These are phyloP conservation scores for Polymixis flavicincta DNA, from an alignment of 2,888 invertebrate genomes.

Conservation along the genomic window DNA sequence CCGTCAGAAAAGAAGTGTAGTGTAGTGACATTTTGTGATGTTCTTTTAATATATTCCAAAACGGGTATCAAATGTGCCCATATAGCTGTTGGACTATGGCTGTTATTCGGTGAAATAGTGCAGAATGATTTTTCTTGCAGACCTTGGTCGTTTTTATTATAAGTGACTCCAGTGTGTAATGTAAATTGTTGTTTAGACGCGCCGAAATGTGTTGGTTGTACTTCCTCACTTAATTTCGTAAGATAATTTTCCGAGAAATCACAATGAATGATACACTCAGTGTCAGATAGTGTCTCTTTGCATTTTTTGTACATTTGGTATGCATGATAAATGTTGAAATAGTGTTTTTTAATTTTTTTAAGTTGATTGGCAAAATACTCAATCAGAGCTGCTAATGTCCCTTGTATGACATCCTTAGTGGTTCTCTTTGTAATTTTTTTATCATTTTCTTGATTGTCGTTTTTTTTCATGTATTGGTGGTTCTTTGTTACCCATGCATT, in stretches of 20 bases:
- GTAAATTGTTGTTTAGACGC: slow-evolving; percentile 38
- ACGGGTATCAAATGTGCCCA: slow-evolving; percentile 50
- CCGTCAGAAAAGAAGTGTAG: slow-evolving; percentile 51
- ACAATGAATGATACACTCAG: slow-evolving; percentile 29
- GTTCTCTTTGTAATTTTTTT: slow-evolving; percentile 13
- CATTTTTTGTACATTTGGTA: slow-evolving; percentile 26
- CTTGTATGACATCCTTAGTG: slow-evolving; percentile 18
- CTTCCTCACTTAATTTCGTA: slow-evolving; percentile 44
- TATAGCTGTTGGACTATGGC: slow-evolving; percentile 45
- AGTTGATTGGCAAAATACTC: slow-evolving; percentile 16
- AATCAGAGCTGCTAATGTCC: slow-evolving; percentile 13
- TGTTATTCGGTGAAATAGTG: slow-evolving; percentile 30
- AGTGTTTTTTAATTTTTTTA: slow-evolving; percentile 25
- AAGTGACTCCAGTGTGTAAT: slow-evolving; percentile 42
- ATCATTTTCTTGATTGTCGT: slow-evolving; percentile 5
- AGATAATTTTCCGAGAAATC: slow-evolving; percentile 55
- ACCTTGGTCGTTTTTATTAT: slow-evolving; percentile 24
- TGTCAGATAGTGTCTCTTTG: slow-evolving; percentile 12
- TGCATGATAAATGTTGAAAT: slow-evolving; percentile 33
- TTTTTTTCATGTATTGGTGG: slow-evolving; percentile 21
- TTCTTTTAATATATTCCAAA: slow-evolving; percentile 43
- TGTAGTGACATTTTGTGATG: slow-evolving; percentile 24
- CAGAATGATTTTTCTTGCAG: slow-evolving; percentile 44
- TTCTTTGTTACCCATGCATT: slow-evolving; percentile 18
- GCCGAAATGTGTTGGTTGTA: slow-evolving; percentile 53